Base-by-base conservation (phyloP, 1,140 invertebrate genomes). In the Penaeus chinensis region DNA sequence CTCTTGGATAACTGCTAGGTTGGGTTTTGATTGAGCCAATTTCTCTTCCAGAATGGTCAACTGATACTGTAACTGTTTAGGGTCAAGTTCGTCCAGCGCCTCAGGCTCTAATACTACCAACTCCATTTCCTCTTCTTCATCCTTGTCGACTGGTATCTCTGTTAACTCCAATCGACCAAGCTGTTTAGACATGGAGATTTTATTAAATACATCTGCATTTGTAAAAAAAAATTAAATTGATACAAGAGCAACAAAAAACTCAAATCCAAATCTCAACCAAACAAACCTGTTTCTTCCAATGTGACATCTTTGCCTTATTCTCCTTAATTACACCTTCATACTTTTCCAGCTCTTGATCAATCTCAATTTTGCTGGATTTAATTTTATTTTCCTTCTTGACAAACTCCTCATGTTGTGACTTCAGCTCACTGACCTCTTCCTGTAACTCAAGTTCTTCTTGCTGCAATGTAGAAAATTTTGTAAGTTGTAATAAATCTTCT, bases 1-100 rank as follows among this genome's bases (percentile, higher is more conserved):
- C 88, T 97, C 96, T 91, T 94, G 94, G 90, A 99, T 96, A 85
- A 95, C 95, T 76, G 94, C 94, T 88, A 98, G 92, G 92, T 98
- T 97, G 2, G 97, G 96, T 90, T 95, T 96, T 84, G 94, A 93
- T 19, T 94, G 92, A 4, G 94, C 93, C 4, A 97, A 91, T 88
- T 95, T 92, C 79, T 96, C 94, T 91, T 96, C 95, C 65, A 95
- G 92, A 2, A 94, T 92, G 0, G 93, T 92, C 61, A 96, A 92
- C 90, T 95, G 93, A 80, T 94, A 94, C 90, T 95, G 92, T 2
- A 96, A 91, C 24, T 94, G 93, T 27, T 95, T 93, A 0, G 94
- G 91, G 47, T 94, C 92, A 3, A 95, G 93, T 0, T 92, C 91
- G 0, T 94, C 93, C 0, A 99, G 91, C 89, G 97, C 95, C 82